Percentiles rank a stretch among this genome's conserved stretches.
These are phyloP conservation scores for Agonopterix alstromeriana DNA, from an alignment of 2,888 invertebrate species.

Conservation along the genomic window DNA sequence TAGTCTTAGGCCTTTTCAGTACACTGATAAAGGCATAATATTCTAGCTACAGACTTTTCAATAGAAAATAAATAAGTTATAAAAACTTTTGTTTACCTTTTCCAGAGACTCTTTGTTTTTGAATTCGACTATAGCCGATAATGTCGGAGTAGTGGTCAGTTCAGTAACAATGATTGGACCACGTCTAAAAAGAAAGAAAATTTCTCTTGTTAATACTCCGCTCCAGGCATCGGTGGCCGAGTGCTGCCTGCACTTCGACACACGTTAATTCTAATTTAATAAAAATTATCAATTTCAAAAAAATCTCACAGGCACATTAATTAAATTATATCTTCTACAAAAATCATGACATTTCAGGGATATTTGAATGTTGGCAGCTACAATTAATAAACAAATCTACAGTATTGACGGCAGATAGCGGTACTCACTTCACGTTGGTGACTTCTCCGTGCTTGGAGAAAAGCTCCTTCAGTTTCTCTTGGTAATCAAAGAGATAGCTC, in stretches of 20 bases:
- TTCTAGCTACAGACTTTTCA: conserved; percentile 25
- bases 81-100: conserved; percentile 69
- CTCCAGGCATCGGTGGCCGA: conserved; percentile 37
- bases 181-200: conserved; percentile 77
- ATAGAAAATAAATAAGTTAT: conserved; percentile 51
- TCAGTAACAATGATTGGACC: conserved; percentile 76
- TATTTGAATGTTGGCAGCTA: conserved; percentile 70
- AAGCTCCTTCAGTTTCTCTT: conserved; percentile 68
- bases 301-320: conserved; percentile 14
- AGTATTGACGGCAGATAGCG: conserved; percentile 1
- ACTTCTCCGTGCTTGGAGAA: conserved; percentile 69
- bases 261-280: conserved; percentile 10
- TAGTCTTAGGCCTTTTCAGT: conserved; percentile 39
- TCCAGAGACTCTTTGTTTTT: conserved; percentile 76
- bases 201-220: conserved; percentile 67
- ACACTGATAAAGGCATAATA: conserved; percentile 24
- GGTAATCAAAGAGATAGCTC: conserved; percentile 67
- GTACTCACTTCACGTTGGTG: conserved; percentile 57
- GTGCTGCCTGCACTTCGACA: conserved; percentile 49
- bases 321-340: conserved; percentile 7
- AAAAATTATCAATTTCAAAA: conserved; percentile 12
- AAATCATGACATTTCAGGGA: conserved; percentile 38
- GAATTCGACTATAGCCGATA: conserved; percentile 77
- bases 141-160: conserved; percentile 76
- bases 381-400: conserved; percentile 11